Evolutionary conservation across 2,113 vertebrate genomes (phyloP).

Genomic region (Atrichornis clamosus): DNA sequence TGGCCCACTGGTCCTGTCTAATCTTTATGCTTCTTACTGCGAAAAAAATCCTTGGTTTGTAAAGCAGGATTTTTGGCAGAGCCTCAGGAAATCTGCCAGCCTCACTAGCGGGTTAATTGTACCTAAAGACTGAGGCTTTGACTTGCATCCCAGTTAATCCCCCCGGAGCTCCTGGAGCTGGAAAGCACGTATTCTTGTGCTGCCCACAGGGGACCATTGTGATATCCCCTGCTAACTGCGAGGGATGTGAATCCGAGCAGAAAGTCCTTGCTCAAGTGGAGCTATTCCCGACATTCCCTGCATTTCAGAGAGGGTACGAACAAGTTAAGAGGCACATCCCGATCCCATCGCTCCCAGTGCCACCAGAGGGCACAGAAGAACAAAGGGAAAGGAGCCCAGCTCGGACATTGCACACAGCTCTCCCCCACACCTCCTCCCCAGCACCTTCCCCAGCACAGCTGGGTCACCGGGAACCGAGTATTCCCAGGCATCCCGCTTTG

Average conservation of each 20-base stretch:
- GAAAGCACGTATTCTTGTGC: background rate
- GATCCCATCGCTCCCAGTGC: background rate
- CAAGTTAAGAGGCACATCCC: background rate
- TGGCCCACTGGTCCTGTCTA: background rate
- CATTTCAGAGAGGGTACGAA: background rate
- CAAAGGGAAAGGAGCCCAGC: background rate
- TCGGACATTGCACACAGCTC: background rate
- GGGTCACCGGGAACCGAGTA: background rate
- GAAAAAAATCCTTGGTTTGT: background rate
- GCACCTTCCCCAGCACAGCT: background rate
- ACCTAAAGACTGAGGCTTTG: constrained; percentile 12
- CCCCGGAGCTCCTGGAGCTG: background rate
- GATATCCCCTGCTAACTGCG: background rate
- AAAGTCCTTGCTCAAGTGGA: background rate
- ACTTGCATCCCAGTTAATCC: constrained; percentile 5
- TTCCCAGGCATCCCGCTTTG: background rate
- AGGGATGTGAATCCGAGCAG: background rate
- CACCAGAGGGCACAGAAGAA: constrained; percentile 72
- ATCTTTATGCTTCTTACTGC: background rate
- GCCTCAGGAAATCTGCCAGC: constrained; percentile 1
- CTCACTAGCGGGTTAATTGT: constrained; percentile 6
- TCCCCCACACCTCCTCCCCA: rapidly evolving
- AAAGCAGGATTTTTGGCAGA: constrained; percentile 17
- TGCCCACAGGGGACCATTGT: background rate
- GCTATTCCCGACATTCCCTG: background rate